Conservation (phyloP, 2,888 invertebrate species). For the Bellardia pandia region DNA sequence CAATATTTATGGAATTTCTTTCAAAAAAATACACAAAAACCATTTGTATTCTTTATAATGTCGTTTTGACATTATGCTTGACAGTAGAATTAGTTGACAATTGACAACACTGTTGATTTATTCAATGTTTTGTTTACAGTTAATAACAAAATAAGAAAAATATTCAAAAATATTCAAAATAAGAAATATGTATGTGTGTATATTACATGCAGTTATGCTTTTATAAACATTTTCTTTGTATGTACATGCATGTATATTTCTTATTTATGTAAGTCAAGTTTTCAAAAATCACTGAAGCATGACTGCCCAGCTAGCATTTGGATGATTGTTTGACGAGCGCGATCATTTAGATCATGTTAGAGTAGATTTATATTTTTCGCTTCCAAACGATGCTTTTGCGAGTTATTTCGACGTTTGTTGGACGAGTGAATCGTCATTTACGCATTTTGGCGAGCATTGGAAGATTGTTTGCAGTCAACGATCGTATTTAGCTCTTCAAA, state of each 20-base stretch:
- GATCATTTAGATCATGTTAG: too few relatives aligned
- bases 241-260: not conserved
- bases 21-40: not conserved
- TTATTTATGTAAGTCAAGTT: slow-evolving; percentile 50
- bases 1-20: slow-evolving; percentile 3
- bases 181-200: not conserved
- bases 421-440: too few relatives aligned
- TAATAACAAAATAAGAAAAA: not conserved
- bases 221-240: not conserved
- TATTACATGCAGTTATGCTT: not conserved
- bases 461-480: too few relatives aligned
- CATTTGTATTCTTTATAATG: not conserved
- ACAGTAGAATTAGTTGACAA: not conserved
- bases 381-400: too few relatives aligned
- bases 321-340: too few relatives aligned
- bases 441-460: too few relatives aligned
- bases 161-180: not conserved
- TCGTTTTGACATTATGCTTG: slow-evolving; percentile 8
- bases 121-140: slow-evolving; percentile 8
- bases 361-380: too few relatives aligned
- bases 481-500: too few relatives aligned
- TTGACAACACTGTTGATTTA: slow-evolving; percentile 1
- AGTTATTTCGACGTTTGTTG: too few relatives aligned
- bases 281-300: slow-evolving; percentile 44
- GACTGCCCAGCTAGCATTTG: too few relatives aligned